Conservation (phyloP, 2,797 vertebrate species). For the Momotus momota region DNA sequence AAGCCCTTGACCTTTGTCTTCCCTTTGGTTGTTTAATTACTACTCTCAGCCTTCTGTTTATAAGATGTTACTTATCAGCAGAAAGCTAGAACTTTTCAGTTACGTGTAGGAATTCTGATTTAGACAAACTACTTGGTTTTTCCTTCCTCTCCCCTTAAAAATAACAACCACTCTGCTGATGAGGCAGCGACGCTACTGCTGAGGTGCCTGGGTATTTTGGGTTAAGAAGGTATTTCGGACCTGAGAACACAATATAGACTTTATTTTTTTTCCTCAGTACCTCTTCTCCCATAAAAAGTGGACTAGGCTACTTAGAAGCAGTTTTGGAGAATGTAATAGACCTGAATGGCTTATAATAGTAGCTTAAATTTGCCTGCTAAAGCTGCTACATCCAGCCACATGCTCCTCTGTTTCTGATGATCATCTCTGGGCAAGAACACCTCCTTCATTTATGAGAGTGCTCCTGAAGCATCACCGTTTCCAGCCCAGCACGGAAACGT, state of each 20-base stretch:
- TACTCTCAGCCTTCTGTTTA: neutral
- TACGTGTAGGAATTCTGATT: fast-evolving
- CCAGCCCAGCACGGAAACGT: neutral
- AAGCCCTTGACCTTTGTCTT: neutral
- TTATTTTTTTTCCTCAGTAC: neutral
- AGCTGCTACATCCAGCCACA: neutral
- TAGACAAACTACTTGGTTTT: neutral
- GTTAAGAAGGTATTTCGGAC: neutral
- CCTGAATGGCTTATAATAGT: fast-evolving
- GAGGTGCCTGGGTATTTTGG: no score
- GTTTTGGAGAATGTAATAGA: neutral
- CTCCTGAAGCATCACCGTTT: neutral
- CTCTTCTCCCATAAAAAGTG: neutral
- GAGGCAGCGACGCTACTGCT: fast-evolving
- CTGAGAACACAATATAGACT: neutral
- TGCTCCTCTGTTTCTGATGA: neutral
- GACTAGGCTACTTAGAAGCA: neutral
- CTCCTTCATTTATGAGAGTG: fast-evolving
- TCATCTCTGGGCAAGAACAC: fast-evolving
- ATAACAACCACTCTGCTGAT: fast-evolving
- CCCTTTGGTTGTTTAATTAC: neutral
- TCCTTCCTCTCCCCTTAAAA: neutral
- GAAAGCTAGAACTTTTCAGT: neutral
- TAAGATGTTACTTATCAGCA: neutral
- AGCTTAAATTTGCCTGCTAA: neutral